Conservation (phyloP, 2,113 vertebrate genomes). For the Phainopepla nitens region DNA sequence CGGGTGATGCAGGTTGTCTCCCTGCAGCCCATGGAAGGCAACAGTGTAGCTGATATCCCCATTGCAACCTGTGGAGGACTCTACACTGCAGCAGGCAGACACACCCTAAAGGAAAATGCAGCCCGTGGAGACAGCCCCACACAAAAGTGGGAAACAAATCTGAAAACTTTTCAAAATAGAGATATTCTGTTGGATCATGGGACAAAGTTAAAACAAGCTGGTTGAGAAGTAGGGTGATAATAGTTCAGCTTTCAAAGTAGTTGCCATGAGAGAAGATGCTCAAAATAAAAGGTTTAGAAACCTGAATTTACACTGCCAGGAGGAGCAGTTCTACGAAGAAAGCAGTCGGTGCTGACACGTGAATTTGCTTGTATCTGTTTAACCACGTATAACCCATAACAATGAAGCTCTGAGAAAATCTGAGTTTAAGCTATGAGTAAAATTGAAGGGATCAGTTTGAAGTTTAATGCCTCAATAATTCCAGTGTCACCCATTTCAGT, state of each 20-base stretch:
- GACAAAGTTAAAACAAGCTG: background rate
- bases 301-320: background rate
- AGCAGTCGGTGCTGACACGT: background rate
- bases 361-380: background rate
- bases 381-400: fast-evolving
- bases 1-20: background rate
- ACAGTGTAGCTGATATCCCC: background rate
- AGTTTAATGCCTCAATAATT: background rate
- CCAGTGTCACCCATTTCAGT: background rate
- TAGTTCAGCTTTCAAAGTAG: background rate
- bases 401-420: background rate
- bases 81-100: background rate
- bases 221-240: background rate
- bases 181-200: background rate
- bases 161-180: background rate
- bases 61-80: background rate
- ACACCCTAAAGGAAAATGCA: background rate
- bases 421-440: background rate
- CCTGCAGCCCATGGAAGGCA: background rate
- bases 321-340: background rate
- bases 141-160: background rate
- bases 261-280: background rate
- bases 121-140: fast-evolving
- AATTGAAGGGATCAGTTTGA: background rate
- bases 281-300: background rate